These are phyloP conservation scores for Sphaerophoria taeniata DNA, from an alignment of 2,888 invertebrate genomes.

Conservation along the genomic window DNA sequence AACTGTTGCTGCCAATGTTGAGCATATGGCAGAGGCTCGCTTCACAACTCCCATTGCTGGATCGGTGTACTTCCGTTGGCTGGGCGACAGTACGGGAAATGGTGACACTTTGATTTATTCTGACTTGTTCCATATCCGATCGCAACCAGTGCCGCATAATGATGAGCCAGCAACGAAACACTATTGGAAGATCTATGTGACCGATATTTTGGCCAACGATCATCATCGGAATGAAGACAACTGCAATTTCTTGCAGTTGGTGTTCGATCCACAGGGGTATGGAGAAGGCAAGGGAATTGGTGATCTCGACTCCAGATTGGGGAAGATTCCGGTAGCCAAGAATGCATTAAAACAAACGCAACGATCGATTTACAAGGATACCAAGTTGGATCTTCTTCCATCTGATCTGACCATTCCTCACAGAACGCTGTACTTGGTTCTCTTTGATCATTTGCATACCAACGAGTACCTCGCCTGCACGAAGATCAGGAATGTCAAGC, in stretches of 20 bases:
- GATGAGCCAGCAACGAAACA: constrained; percentile 86
- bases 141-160: constrained; percentile 78
- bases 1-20: constrained; percentile 88
- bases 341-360: constrained; percentile 84
- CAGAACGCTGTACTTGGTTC: constrained; percentile 90
- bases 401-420: constrained; percentile 90
- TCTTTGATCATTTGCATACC: constrained; percentile 90
- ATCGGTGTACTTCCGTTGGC: constrained; percentile 89
- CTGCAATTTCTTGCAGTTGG: constrained; percentile 92
- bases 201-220: constrained; percentile 92
- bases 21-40: constrained; percentile 90
- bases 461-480: constrained; percentile 93
- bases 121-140: constrained; percentile 89
- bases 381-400: constrained; percentile 88
- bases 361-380: constrained; percentile 86
- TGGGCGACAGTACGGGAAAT: constrained; percentile 84
- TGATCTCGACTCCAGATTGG: constrained; percentile 90
- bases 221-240: constrained; percentile 88
- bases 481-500: constrained; percentile 88
- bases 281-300: constrained; percentile 89
- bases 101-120: constrained; percentile 91
- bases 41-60: constrained; percentile 91
- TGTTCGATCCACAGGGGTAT: constrained; percentile 92
- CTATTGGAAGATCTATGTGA: constrained; percentile 94
- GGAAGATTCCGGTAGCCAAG: constrained; percentile 88